A percentile compares a stretch with the other conserved stretches of the same genome.
These are phyloP conservation scores for Aquatica leii DNA, from an alignment of 2,888 invertebrate species.

Conservation along the genomic window DNA sequence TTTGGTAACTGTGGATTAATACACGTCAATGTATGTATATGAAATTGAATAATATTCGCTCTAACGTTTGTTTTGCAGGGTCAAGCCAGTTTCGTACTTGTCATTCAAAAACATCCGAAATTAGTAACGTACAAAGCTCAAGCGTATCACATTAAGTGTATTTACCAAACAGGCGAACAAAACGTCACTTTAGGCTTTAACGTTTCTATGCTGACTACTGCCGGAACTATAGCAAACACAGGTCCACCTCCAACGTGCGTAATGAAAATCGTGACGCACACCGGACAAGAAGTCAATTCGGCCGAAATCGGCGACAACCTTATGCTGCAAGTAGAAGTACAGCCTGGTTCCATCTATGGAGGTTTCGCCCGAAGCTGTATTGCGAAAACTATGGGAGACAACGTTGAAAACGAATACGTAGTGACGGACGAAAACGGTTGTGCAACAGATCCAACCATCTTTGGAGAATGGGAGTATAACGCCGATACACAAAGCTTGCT, in stretches of 20 bases:
- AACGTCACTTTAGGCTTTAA: conserved; percentile 93
- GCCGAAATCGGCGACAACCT: conserved; percentile 80
- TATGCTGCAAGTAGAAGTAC: conserved; percentile 55
- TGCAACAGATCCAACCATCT: conserved; percentile 90
- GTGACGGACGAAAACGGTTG: conserved; percentile 95
- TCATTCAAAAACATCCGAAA: conserved; percentile 96
- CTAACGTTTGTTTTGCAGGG: conserved; percentile 67
- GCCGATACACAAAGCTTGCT: conserved; percentile 83
- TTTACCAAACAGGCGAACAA: conserved; percentile 93
- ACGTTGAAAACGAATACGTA: conserved; percentile 87
- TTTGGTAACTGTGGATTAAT: conserved; percentile 93
- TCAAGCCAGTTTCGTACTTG: conserved; percentile 90
- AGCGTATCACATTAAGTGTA: conserved; percentile 95
- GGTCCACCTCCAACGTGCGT: conserved; percentile 92
- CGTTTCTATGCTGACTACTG: conserved; percentile 94
- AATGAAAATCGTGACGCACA: conserved; percentile 89
- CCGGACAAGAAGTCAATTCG: conserved; percentile 87
- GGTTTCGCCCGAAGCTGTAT: conserved; percentile 94
- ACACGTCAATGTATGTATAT: conserved; percentile 80
- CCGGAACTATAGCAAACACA: conserved; percentile 94
- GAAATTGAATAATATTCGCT: not conserved
- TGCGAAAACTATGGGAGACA: conserved; percentile 90
- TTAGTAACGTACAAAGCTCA: conserved; percentile 93
- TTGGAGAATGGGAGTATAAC: conserved; percentile 93
- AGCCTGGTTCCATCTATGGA: conserved; percentile 79